Evolutionary conservation across 2,888 invertebrate species (phyloP).

Genomic region (Drosophila limbata): DNA sequence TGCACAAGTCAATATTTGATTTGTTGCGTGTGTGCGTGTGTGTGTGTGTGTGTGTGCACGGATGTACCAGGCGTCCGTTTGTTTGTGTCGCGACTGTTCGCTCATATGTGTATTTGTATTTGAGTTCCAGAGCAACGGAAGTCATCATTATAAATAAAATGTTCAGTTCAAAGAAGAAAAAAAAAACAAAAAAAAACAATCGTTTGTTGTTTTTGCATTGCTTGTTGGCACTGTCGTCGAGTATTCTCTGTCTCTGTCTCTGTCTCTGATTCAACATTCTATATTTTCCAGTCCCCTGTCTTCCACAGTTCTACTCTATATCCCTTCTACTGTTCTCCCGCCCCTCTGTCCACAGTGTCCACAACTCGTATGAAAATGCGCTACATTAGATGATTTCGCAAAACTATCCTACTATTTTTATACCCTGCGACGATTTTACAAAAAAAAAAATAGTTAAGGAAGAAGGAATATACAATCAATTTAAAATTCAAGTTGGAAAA

Average conservation of each 20-base stretch:
- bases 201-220: slow-evolving; percentile 49
- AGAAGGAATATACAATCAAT: too few relatives aligned
- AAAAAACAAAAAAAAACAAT: slow-evolving; percentile 55
- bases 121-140: slow-evolving; percentile 56
- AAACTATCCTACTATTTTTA: background rate
- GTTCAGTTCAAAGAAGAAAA: slow-evolving; percentile 58
- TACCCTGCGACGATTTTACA: background rate
- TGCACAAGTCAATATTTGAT: slow-evolving; percentile 63
- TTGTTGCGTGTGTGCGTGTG: slow-evolving; percentile 29
- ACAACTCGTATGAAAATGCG: background rate
- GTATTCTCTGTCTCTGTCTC: background rate
- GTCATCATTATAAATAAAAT: slow-evolving; percentile 79
- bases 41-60: slow-evolving; percentile 11
- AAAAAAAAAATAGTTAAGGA: background rate
- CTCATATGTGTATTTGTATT: slow-evolving; percentile 6
- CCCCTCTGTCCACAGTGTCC: background rate
- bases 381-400: background rate
- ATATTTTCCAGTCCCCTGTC: background rate
- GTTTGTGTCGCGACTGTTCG: slow-evolving; percentile 34
- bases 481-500: too few relatives aligned
- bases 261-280: background rate
- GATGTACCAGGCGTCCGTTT: slow-evolving; percentile 4
- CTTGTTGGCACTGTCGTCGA: slow-evolving; percentile 20
- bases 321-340: background rate
- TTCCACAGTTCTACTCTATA: slow-evolving; percentile 1